phyloP scores from a whole-genome alignment of 2,113 vertebrate genomes.

The Chaenogobius annularis region DNA sequence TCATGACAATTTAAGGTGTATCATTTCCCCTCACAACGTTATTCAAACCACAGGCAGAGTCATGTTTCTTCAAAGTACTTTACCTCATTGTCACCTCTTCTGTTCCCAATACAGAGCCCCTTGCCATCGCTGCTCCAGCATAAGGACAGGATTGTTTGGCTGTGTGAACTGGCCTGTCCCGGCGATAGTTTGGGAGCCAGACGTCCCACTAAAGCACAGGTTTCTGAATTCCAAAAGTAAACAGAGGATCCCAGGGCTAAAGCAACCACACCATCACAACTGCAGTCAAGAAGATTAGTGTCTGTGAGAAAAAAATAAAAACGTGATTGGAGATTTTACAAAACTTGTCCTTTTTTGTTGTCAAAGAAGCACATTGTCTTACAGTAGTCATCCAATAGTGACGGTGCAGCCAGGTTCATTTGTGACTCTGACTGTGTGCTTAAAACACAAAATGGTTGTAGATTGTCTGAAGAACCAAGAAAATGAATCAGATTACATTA shows the following conservation, averaged over 20 bases:
- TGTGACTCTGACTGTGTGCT: slow-evolving; percentile 29
- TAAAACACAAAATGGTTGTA: slow-evolving; percentile 45
- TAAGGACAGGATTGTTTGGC: slow-evolving; percentile 69
- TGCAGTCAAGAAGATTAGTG: slow-evolving; percentile 80
- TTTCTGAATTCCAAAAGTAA: slow-evolving; percentile 75
- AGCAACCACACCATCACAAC: slow-evolving; percentile 71
- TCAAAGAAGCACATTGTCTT: slow-evolving; percentile 40
- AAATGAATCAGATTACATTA: neutral
- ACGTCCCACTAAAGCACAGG: slow-evolving; percentile 36
- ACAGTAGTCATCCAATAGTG: slow-evolving; percentile 79
- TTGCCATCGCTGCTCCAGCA: slow-evolving; percentile 76
- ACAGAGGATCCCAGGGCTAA: slow-evolving; percentile 73
- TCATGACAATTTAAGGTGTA: slow-evolving; percentile 23
- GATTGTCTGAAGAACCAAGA: slow-evolving; percentile 14
- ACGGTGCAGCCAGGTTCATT: slow-evolving; percentile 65
- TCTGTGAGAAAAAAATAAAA: slow-evolving; percentile 63
- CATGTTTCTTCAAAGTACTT: neutral
- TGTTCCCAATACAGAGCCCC: slow-evolving; percentile 77
- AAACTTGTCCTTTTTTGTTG: neutral
- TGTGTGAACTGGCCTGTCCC: neutral
- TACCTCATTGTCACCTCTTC: slow-evolving; percentile 78
- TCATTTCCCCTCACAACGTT: neutral
- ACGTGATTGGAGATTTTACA: neutral
- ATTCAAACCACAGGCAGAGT: slow-evolving; percentile 5
- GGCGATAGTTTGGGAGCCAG: slow-evolving; percentile 51